Evolutionary conservation across 2,888 invertebrate genomes (phyloP), one percentile per base, ranked within the genome.

Genomic region (Scaptomyza parva): DNA sequence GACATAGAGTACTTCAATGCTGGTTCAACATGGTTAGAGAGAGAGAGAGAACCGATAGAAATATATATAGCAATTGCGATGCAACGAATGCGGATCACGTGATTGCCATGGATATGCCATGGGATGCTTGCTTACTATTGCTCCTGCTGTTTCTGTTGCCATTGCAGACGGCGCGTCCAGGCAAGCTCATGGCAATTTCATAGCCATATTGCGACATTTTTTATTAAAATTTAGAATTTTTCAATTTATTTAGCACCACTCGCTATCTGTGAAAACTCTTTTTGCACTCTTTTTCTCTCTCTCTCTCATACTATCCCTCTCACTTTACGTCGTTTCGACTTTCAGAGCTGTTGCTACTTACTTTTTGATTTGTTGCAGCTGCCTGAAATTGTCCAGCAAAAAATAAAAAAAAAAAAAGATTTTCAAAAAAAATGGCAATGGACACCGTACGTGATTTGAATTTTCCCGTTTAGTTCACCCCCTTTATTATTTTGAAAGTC

Each of bases 151-250:
- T 33, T 22, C 41, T 47, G 30, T 11, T 5, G 7, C 26, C 37
- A n/a, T 12, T 28, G 45, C 40, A 48, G 51, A 43, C 37, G 58
- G 39, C 11, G 41, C 17, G 48, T 64, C 41, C 61, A 61, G 37
- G 40, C 73, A 73, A 37, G 76, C 74, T 79, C 83, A 79, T 82
- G 68, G 72, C 72, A 76, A 72, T 87, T 87, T 85, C 62, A 86
- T 76, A 73, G 80, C 86, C 86, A 87, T 83, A 87, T 79, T 82
- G 82, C 82, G 88, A 88, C 86, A 82, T 88, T 87, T 88, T 82
- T 82, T 82, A 86, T 79, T 83, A 83, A 82, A 82, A 82, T 82
- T 82, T 85, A 72, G 86, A 85, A 82, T 69, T 82, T 82, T 82
- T 88, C 88, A 73, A 82, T 88, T 86, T 82, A 86, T 88, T 83